Evolutionary conservation across 2,888 invertebrate species (phyloP).

Genomic region (Pedicia rivosa): DNA sequence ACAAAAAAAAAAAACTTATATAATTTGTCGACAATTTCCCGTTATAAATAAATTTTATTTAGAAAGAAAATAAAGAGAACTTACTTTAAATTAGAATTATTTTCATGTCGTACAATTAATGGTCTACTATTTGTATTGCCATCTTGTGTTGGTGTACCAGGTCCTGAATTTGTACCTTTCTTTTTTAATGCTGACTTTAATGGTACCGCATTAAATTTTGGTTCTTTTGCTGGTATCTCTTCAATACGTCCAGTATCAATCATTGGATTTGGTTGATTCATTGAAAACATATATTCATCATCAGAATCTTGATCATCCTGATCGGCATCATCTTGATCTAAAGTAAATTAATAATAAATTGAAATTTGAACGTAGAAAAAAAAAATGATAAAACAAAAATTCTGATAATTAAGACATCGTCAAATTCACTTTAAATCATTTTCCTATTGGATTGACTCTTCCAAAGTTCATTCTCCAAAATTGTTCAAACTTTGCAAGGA

Average conservation of each 20-base stretch:
- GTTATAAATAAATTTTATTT: neutral
- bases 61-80: constrained; percentile 20
- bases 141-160: constrained; percentile 61
- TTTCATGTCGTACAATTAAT: constrained; percentile 52
- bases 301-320: constrained; percentile 50
- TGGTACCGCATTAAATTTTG: constrained; percentile 78
- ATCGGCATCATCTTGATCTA: constrained; percentile 35
- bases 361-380: constrained; percentile 1
- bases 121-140: constrained; percentile 33
- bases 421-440: no score
- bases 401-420: no score
- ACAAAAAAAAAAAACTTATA: no score
- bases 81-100: constrained; percentile 70
- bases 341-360: no score
- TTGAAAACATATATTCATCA: constrained; percentile 42
- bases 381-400: no score
- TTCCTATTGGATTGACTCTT: neutral
- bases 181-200: constrained; percentile 87
- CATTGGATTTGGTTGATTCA: constrained; percentile 44
- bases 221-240: constrained; percentile 87
- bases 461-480: no score
- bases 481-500: no score
- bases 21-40: neutral
- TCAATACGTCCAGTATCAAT: constrained; percentile 75
- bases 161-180: constrained; percentile 42